Evolutionary conservation across 2,797 vertebrate species (phyloP).

Genomic region (Pangasius djambal): DNA sequence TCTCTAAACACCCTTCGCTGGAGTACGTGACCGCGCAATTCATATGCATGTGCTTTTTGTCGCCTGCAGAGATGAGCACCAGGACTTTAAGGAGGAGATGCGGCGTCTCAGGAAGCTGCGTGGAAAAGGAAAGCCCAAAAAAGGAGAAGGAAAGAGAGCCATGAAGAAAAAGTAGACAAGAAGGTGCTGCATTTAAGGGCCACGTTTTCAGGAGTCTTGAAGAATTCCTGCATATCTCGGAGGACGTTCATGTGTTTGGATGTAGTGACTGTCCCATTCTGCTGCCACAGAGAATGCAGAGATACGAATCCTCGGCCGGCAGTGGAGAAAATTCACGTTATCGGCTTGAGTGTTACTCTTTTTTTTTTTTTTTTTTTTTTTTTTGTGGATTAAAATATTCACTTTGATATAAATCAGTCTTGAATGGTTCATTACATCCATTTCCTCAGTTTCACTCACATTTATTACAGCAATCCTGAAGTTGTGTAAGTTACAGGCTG

Average conservation of each 20-base stretch:
- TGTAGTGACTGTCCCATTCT: not conserved
- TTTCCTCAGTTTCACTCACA: not conserved
- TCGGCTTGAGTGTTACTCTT: not conserved
- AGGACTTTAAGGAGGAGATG: slow-evolving; percentile 96
- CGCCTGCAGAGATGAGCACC: slow-evolving; percentile 87
- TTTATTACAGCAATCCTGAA: not conserved
- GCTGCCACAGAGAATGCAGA: not conserved
- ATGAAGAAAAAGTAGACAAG: slow-evolving; percentile 83
- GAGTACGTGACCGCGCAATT: not conserved
- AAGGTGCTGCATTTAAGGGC: not conserved
- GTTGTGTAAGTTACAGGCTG: slow-evolving; percentile 2
- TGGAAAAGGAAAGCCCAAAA: slow-evolving; percentile 90
- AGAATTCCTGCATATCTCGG: not conserved
- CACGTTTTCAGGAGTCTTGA: not conserved
- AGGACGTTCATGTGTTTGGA: slow-evolving; percentile 6
- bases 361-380: not conserved
- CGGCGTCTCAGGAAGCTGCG: slow-evolving; percentile 84
- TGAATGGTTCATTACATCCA: not conserved
- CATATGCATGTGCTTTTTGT: not conserved
- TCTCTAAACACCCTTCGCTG: not conserved
- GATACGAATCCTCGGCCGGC: not conserved
- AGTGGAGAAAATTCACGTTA: not conserved
- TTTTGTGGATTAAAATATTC: slow-evolving; percentile 24
- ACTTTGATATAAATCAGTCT: slow-evolving; percentile 9
- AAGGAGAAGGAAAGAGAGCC: slow-evolving; percentile 94